A percentile compares a stretch with the other conserved stretches of the same genome.
Conservation (phyloP, 1,140 invertebrate species). For the Himalopsyche phryganea region DNA sequence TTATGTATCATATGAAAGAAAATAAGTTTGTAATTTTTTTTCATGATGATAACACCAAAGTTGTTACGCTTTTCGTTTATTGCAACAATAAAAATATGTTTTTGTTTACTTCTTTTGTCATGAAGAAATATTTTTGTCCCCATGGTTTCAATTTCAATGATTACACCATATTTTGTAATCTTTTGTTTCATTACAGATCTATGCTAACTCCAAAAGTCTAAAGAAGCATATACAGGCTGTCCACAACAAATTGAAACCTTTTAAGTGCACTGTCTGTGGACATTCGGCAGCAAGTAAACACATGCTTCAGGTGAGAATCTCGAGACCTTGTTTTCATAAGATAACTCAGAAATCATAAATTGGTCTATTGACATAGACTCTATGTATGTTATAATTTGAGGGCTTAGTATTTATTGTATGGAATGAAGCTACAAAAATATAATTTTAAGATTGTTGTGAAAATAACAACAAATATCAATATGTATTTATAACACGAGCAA, state of each 20-base stretch:
- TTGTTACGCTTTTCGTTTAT: too few species aligned
- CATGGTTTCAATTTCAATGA: too few species aligned
- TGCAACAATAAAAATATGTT: too few species aligned
- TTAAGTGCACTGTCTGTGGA: conserved; percentile 72
- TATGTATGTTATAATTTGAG: neutral
- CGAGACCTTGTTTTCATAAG: neutral
- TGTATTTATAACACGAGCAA: neutral
- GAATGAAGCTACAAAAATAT: neutral
- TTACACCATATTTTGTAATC: too few species aligned
- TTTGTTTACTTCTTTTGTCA: too few species aligned
- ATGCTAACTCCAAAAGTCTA: conserved; percentile 71
- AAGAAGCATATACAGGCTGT: conserved; percentile 75
- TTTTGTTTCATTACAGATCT: conserved; percentile 40
- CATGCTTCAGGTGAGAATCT: conserved; percentile 61
- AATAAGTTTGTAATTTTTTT: too few species aligned
- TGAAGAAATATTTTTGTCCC: too few species aligned
- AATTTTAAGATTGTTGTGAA: neutral
- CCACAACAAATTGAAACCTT: conserved; percentile 73
- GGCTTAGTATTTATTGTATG: too few species aligned
- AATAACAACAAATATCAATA: neutral
- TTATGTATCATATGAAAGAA: too few species aligned
- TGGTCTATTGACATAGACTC: neutral
- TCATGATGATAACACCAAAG: too few species aligned
- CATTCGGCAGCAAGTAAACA: conserved; percentile 68
- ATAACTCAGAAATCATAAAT: neutral